These are phyloP conservation scores for Sebastes umbrosus DNA, from an alignment of 2,797 vertebrate species.

Conservation along the genomic window DNA sequence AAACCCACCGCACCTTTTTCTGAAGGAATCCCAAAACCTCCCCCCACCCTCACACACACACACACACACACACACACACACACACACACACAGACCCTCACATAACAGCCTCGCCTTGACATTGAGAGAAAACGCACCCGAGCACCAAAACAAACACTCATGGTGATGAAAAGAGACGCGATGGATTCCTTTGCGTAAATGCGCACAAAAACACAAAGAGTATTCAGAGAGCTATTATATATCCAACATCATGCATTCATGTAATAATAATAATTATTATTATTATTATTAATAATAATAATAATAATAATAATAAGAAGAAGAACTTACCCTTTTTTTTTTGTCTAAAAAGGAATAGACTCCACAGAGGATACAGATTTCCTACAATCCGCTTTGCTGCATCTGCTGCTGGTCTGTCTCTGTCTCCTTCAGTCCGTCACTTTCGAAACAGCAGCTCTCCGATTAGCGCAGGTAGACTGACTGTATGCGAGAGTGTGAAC, in stretches of 20 bases:
- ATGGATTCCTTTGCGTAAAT: too few species aligned
- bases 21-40: conserved; percentile 46
- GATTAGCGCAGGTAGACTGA: conserved; percentile 44
- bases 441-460: conserved; percentile 42
- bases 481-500: conserved; percentile 39
- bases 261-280: too few species aligned
- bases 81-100: not conserved
- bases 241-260: not conserved
- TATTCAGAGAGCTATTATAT: not conserved
- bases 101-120: conserved; percentile 58
- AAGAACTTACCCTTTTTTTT: conserved; percentile 51
- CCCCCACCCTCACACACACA: not conserved
- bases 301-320: not conserved
- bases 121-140: conserved; percentile 51
- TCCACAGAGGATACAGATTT: conserved; percentile 25
- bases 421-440: conserved; percentile 2
- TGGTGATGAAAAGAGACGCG: not conserved
- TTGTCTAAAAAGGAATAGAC: not conserved
- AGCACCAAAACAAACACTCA: conserved; percentile 55
- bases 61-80: not conserved
- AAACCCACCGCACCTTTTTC: conserved; percentile 10
- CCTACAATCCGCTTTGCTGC: conserved; percentile 36
- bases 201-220: not conserved
- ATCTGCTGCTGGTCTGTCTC: not conserved
- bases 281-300: too few species aligned